Evolutionary conservation across 1,140 invertebrate species (phyloP), one percentile per base, ranked within the genome.

Genomic region (Diachasma alloeum): DNA sequence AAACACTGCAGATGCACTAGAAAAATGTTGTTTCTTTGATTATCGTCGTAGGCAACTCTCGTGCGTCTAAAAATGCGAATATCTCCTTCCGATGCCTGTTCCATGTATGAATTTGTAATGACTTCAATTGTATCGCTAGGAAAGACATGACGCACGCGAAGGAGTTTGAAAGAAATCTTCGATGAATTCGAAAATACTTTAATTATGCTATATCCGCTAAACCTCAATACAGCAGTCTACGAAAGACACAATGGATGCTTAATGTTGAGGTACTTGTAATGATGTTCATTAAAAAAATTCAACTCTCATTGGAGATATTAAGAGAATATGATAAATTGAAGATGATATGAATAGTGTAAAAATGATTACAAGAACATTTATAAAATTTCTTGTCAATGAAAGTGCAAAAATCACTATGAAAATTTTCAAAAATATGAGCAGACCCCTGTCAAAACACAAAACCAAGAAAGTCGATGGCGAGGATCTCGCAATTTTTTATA

Each of bases 31-130:
- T 75, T 75, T 17, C 48, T 22, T 42, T n/a, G 31, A 75, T 70
- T 75, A 8, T 13, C 44, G 37, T 26, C 42, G 44, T 37, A 39
- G 56, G 74, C 19, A 48, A 19, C 9, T 19, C 69, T n/a, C n/a
- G 48, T 75, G 70, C 42, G 67, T 70, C 74, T 75, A 75, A 44
- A 67, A 75, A 75, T 75, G 66, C 31, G n/a, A 31, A 59, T 39
- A n/a, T 37, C 53, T 31, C 46, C 31, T 17, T 26, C 13, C 44
- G n/a, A 37, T 66, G 13, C 44, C 70, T 72, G 8, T 31, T 48
- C 44, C 44, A 48, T 48, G 5, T n/a, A 48, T n/a, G n/a, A n/a
- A 48, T 48, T 48, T 48, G 5, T 48, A 15, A 48, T 48, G 3
- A 15, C 13, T 3, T 4, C 13, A 48, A 48, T 48, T 48, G 44